A percentile compares a stretch with the other conserved stretches of the same genome.
Evolutionary conservation across 2,888 invertebrate species (phyloP).

Genomic region (Nephrotoma appendiculata): DNA sequence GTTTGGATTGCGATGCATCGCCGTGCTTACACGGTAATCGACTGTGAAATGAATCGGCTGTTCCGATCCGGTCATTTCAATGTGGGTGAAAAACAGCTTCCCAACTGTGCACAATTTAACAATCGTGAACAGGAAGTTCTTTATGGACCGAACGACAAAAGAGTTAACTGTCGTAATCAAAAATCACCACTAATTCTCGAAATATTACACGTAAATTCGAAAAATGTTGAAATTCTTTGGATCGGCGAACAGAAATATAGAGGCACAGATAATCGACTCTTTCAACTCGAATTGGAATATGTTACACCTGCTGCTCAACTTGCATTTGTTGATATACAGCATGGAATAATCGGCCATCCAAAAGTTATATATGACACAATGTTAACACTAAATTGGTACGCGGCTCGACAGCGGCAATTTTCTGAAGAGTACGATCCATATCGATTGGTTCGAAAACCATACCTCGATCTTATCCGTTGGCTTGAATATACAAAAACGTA

Average conservation of each 20-base stretch:
- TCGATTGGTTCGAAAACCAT: conserved; percentile 22
- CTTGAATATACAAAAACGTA: background rate
- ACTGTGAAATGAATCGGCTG: conserved; percentile 26
- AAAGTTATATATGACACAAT: conserved; percentile 25
- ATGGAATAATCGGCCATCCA: conserved; percentile 28
- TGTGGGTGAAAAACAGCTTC: conserved; percentile 13
- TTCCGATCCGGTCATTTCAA: conserved; percentile 29
- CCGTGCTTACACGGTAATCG: conserved; percentile 23
- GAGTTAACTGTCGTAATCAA: conserved; percentile 25
- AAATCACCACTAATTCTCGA: conserved; percentile 27
- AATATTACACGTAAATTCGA: conserved; percentile 17
- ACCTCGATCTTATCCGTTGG: background rate
- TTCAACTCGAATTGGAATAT: conserved; percentile 24
- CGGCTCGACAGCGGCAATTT: conserved; percentile 21
- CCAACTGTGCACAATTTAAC: conserved; percentile 18
- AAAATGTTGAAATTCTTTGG: conserved; percentile 26
- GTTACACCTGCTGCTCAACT: conserved; percentile 26
- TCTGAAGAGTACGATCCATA: conserved; percentile 24
- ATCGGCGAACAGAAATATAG: conserved; percentile 28
- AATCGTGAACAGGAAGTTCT: conserved; percentile 21
- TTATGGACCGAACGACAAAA: conserved; percentile 22
- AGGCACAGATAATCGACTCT: conserved; percentile 24
- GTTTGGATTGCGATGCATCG: conserved; percentile 29
- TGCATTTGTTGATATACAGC: conserved; percentile 22
- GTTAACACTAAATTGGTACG: conserved; percentile 21